Evolutionary conservation across 2,888 invertebrate species (phyloP).

Genomic region (Ochropleura leucogaster): DNA sequence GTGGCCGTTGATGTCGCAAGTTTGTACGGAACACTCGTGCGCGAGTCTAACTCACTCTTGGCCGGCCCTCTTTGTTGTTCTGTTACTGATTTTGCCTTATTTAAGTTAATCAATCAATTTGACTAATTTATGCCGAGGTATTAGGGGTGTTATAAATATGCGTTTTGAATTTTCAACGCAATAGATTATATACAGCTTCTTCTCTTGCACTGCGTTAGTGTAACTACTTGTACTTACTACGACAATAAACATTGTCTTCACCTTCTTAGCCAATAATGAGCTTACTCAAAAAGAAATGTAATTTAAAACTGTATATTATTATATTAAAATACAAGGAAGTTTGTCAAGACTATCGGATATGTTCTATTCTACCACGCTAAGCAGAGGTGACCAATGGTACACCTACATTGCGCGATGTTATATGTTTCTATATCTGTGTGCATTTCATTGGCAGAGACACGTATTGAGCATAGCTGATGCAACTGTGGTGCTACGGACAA

Average conservation of each 20-base stretch:
- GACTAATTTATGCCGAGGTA: not conserved
- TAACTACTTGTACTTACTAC: too few relatives aligned
- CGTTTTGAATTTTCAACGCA: not conserved
- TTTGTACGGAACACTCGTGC: too few relatives aligned
- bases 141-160: not conserved
- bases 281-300: not conserved
- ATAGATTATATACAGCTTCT: not conserved
- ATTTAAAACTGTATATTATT: not conserved
- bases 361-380: not conserved
- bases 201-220: too few relatives aligned
- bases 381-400: not conserved
- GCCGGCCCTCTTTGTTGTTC: not conserved
- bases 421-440: not conserved
- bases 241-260: not conserved
- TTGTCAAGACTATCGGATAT: not conserved
- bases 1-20: too few relatives aligned
- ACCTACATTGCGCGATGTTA: not conserved
- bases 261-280: not conserved
- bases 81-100: not conserved
- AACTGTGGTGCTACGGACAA: constrained; percentile 50
- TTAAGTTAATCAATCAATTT: not conserved
- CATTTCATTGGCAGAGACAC: not conserved
- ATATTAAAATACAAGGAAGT: not conserved
- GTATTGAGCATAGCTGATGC: constrained; percentile 2
- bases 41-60: too few relatives aligned